Percentiles rank a stretch among this genome's conserved stretches.
Evolutionary conservation across 2,113 vertebrate species (phyloP).

Genomic region (Spheniscus mendiculus): DNA sequence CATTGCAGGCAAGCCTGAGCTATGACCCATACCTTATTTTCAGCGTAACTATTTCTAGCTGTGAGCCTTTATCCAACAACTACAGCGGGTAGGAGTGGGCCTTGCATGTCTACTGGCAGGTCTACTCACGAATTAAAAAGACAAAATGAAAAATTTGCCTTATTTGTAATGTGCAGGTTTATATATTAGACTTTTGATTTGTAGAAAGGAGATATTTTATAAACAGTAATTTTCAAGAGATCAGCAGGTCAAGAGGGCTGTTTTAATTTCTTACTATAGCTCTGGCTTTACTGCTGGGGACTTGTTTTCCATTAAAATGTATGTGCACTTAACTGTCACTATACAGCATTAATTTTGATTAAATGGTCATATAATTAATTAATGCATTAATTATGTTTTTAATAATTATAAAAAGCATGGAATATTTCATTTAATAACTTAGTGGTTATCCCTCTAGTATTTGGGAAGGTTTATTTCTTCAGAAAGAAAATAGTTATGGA

Average conservation of each 20-base stretch:
- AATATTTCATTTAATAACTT: neutral
- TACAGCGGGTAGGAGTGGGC: neutral
- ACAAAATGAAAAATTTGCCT: neutral
- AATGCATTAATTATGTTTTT: neutral
- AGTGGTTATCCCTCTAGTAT: neutral
- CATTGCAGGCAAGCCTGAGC: neutral
- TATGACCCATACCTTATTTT: neutral
- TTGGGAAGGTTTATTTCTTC: neutral
- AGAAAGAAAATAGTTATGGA: neutral
- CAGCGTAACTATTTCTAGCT: neutral
- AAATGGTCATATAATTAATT: neutral
- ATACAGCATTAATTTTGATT: neutral
- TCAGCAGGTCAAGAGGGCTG: neutral
- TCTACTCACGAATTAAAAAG: neutral
- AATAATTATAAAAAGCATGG: neutral
- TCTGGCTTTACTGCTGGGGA: neutral
- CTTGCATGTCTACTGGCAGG: neutral
- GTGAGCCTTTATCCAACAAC: neutral
- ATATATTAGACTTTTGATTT: neutral
- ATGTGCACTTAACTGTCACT: neutral
- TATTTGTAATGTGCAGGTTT: neutral
- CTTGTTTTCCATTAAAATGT: neutral
- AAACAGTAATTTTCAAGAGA: neutral
- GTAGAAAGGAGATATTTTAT: neutral
- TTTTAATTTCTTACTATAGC: neutral